Evolutionary conservation across 2,888 invertebrate genomes (phyloP), one percentile per base, ranked within the genome.

Genomic region (Sialis lutaria): DNA sequence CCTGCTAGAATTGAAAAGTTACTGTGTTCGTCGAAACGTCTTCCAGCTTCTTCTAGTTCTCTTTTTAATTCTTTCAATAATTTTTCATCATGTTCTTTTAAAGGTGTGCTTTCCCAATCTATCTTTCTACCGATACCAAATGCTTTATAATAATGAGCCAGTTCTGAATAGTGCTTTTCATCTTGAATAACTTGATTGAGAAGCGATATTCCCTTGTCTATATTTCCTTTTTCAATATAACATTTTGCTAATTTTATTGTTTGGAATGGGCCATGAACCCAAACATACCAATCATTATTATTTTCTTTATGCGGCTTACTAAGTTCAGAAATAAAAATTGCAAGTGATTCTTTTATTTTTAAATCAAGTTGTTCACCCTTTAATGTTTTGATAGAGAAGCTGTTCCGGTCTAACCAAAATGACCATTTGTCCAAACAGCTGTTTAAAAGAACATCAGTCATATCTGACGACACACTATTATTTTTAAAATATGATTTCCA

Each of bases 121-220:
- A 22, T 22, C 22, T 22, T 22, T 42, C 47, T 52, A n/a, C 40
- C 45, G 33, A 51, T 40, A 7, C 51, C 54, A 51, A 49, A 54
- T 13, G 56, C 56, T 42, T 55, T 58, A 44, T 59, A 58, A 51
- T 59, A 59, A 44, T 50, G 55, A 8, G 59, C 58, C 9, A 53
- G 53, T 50, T 53, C 57, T 9, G 53, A 55, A 47, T 56, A 57
- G 10, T 46, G 9, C 39, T 53, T 53, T 49, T 59, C 59, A 6
- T 47, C 2, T n/a, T 55, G 32, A 42, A 58, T 58, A 4, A 56
- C 55, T 12, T 48, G 6, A 32, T 55, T 50, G 46, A 58, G 56
- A 34, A 54, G 43, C 44, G 48, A 12, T 13, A 55, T 50, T 12
- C 57, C 57, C 8, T 52, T 41, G 9, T 47, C 42, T 43, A 42